phyloP scores from a whole-genome alignment of 2,113 vertebrate species.

The Oxygymnocypris stewartii region DNA sequence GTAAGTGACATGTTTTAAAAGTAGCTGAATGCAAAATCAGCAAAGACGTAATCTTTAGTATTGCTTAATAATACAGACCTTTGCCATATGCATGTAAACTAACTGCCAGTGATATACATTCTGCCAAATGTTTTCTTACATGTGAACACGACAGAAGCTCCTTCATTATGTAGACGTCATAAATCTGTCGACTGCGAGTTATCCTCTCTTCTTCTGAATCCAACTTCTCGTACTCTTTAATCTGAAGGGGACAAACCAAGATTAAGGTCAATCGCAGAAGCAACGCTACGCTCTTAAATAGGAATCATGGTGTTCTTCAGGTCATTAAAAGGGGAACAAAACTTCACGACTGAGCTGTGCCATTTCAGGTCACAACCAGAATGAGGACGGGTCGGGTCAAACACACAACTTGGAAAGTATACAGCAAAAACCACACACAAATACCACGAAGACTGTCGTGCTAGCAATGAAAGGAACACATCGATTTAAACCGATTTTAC shows the following conservation, averaged over 20 bases:
- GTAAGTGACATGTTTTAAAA: background rate
- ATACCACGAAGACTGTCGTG: background rate
- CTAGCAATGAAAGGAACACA: background rate
- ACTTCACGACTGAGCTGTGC: background rate
- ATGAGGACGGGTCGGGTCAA: background rate
- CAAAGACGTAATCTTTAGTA: background rate
- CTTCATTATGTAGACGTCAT: conserved; percentile 96
- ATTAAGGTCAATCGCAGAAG: conserved; percentile 11
- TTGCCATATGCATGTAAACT: background rate
- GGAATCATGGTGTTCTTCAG: conserved; percentile 44
- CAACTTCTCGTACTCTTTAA: conserved; percentile 94
- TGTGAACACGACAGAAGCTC: conserved; percentile 96
- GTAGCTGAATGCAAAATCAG: background rate
- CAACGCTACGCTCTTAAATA: conserved; percentile 57
- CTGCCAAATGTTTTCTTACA: conserved; percentile 69
- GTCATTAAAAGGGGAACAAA: conserved; percentile 1
- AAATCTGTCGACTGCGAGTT: conserved; percentile 89
- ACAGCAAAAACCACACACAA: background rate
- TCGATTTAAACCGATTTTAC: conserved; percentile 68
- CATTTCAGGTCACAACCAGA: background rate
- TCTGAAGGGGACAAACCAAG: conserved; percentile 68
- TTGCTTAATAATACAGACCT: background rate
- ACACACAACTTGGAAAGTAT: background rate
- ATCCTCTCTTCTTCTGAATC: conserved; percentile 90
- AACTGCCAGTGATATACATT: background rate